A percentile compares a stretch with the other conserved stretches of the same genome.
Evolutionary conservation across 37 sponge, comb jelly and placozoan species (phyloP).

Genomic region (Agelas oroides): DNA sequence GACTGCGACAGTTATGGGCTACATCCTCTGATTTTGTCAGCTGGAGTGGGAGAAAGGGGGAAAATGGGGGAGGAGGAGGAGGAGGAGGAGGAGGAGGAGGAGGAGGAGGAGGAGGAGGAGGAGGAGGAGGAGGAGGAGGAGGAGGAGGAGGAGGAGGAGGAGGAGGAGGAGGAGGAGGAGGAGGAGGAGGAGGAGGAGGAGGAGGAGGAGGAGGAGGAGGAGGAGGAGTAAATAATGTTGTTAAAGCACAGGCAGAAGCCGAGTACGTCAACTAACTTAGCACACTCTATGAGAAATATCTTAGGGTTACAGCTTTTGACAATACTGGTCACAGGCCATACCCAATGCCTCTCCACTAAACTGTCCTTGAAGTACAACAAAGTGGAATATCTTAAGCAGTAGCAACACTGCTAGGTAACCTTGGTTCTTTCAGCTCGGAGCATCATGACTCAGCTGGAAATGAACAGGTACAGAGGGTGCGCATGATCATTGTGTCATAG

Average conservation of each 20-base stretch:
- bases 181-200: not conserved
- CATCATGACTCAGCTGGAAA: too few relatives aligned
- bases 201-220: constrained; percentile 16
- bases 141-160: not conserved
- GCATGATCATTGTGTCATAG: too few relatives aligned
- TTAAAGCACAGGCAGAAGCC: not conserved
- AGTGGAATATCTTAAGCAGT: too few relatives aligned
- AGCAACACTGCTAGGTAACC: too few relatives aligned
- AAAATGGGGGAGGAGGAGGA: not conserved
- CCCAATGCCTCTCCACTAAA: too few relatives aligned
- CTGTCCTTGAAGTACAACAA: too few relatives aligned
- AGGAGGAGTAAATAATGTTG: not conserved
- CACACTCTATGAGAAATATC: too few relatives aligned
- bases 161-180: constrained; percentile 10
- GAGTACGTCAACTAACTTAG: too few relatives aligned
- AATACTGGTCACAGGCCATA: too few relatives aligned
- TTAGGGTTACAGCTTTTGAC: too few relatives aligned
- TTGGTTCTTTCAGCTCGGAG: too few relatives aligned
- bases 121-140: constrained; percentile 1
- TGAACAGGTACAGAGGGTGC: too few relatives aligned
- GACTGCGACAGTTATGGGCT: constrained; percentile 36
- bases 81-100: not conserved
- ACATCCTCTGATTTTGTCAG: constrained; percentile 44
- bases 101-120: not conserved
- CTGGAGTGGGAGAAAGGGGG: not conserved